A percentile compares a stretch with the other conserved stretches of the same genome.
Evolutionary conservation across 2,888 invertebrate genomes (phyloP).

Genomic region (Cantharis rufa): DNA sequence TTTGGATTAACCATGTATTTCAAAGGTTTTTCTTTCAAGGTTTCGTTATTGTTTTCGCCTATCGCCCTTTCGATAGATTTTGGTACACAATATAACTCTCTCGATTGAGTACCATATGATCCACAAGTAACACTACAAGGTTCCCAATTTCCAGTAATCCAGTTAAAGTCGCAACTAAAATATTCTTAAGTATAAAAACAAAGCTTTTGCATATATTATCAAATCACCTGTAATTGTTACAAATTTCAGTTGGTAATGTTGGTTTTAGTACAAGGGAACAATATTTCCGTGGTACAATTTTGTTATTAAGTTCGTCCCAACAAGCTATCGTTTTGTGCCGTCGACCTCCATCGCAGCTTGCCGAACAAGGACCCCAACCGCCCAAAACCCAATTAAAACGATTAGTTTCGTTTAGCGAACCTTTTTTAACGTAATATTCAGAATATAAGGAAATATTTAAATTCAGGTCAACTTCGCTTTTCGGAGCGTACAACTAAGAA

Average conservation of each 20-base stretch:
- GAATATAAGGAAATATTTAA: conserved; percentile 46
- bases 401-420: conserved; percentile 44
- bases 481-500: conserved; percentile 38
- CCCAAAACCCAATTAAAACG: conserved; percentile 58
- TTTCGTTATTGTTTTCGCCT: conserved; percentile 45
- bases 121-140: conserved; percentile 70
- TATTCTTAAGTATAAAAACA: not conserved
- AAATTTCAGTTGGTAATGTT: conserved; percentile 57
- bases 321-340: conserved; percentile 62
- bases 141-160: conserved; percentile 68
- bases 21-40: conserved; percentile 56
- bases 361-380: conserved; percentile 67
- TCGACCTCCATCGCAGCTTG: conserved; percentile 67
- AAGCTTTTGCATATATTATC: not conserved
- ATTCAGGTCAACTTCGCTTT: conserved; percentile 40
- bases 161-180: conserved; percentile 65
- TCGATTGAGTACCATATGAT: conserved; percentile 61
- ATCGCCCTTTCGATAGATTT: conserved; percentile 51
- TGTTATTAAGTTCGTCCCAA: conserved; percentile 57
- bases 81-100: conserved; percentile 69
- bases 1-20: conserved; percentile 63
- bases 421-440: conserved; percentile 49
- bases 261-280: conserved; percentile 60
- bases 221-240: conserved; percentile 66
- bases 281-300: conserved; percentile 56